Percentiles rank a stretch among this genome's conserved stretches.
These are phyloP conservation scores for Heliothis peltigera DNA, from an alignment of 2,888 invertebrate genomes.

Conservation along the genomic window DNA sequence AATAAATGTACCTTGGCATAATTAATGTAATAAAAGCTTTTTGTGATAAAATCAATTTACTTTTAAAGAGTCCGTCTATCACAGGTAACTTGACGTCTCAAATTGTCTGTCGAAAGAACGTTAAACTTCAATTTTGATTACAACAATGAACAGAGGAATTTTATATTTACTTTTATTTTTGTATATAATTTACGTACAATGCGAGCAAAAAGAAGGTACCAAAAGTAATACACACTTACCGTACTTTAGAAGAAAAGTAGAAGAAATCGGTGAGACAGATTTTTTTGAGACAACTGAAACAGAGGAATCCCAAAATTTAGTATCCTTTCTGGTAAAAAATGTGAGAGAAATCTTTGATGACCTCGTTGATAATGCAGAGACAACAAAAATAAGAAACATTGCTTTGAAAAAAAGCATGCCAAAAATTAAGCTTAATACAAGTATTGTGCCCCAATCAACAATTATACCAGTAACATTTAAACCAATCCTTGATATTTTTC, in stretches of 20 bases:
- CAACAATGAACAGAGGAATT: slow-evolving; percentile 49
- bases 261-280: slow-evolving; percentile 67
- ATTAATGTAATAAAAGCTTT: slow-evolving; percentile 2
- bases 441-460: slow-evolving; percentile 16
- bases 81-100: slow-evolving; percentile 15
- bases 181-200: slow-evolving; percentile 34
- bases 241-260: slow-evolving; percentile 74
- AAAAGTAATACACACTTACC: slow-evolving; percentile 69
- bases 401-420: slow-evolving; percentile 8
- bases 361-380: slow-evolving; percentile 54
- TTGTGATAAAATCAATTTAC: not conserved
- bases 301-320: slow-evolving; percentile 69
- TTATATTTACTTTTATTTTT: slow-evolving; percentile 46
- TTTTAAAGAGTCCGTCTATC: slow-evolving; percentile 12
- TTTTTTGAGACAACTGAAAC: slow-evolving; percentile 45
- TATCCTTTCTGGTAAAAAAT: slow-evolving; percentile 76
- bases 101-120: slow-evolving; percentile 3
- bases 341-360: slow-evolving; percentile 75
- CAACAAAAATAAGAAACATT: slow-evolving; percentile 7
- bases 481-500: slow-evolving; percentile 28
- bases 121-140: slow-evolving; percentile 31
- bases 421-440: slow-evolving; percentile 31
- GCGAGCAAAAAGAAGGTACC: slow-evolving; percentile 42
- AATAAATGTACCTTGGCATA: not conserved
- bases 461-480: slow-evolving; percentile 25